Conservation (phyloP, 2,888 invertebrate species). For the Sinotaia quadrata region DNA sequence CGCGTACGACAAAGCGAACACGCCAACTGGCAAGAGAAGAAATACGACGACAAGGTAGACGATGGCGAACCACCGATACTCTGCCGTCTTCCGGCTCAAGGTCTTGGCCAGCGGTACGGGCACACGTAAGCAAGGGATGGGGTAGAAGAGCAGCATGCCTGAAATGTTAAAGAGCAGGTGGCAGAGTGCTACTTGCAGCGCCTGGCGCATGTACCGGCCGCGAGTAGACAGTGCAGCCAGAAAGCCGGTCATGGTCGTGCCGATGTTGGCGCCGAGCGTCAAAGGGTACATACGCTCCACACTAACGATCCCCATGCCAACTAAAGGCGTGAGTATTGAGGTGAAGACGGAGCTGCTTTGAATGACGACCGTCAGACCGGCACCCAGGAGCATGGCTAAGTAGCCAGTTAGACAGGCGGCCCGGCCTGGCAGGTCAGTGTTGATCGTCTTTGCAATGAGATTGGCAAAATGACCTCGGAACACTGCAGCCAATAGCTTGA, state of each 20-base stretch:
- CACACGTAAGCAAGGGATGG: slow-evolving; percentile 73
- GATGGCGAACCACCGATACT: slow-evolving; percentile 76
- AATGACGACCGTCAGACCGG: slow-evolving; percentile 62
- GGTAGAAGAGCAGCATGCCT: slow-evolving; percentile 75
- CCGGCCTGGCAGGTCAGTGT: slow-evolving; percentile 58
- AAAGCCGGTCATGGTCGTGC: slow-evolving; percentile 64
- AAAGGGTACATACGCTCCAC: slow-evolving; percentile 66
- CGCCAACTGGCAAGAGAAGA: slow-evolving; percentile 57
- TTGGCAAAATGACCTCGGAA: slow-evolving; percentile 40
- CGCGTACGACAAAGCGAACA: slow-evolving; percentile 60
- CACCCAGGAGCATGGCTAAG: slow-evolving; percentile 60
- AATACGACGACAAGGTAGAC: slow-evolving; percentile 71
- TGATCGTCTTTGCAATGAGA: slow-evolving; percentile 56
- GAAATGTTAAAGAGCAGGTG: slow-evolving; percentile 72
- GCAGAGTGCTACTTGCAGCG: slow-evolving; percentile 53
- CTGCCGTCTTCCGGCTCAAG: slow-evolving; percentile 75
- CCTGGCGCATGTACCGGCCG: slow-evolving; percentile 34
- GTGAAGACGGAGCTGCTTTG: slow-evolving; percentile 68
- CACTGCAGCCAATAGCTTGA: slow-evolving; percentile 62
- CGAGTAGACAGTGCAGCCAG: slow-evolving; percentile 60
- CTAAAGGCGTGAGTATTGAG: slow-evolving; percentile 65
- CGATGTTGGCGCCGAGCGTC: slow-evolving; percentile 66
- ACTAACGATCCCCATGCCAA: slow-evolving; percentile 62
- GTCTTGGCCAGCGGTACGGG: slow-evolving; percentile 74
- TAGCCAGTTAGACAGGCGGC: slow-evolving; percentile 61